Base-by-base conservation (phyloP, 1,140 invertebrate genomes). In the Grapholita molesta region DNA sequence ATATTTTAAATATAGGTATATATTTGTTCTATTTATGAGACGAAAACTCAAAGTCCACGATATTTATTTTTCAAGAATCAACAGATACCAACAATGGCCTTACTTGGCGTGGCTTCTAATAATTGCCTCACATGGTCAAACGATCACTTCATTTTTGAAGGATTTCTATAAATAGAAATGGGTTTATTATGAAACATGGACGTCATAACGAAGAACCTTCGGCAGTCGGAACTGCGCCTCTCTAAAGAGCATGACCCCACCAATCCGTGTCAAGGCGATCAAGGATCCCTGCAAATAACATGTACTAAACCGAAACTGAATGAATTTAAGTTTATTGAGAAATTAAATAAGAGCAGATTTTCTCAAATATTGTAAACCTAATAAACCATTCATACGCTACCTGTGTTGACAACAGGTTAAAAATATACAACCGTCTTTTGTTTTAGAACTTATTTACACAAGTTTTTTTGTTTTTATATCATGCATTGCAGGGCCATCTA, bases 241-340 rank as follows among this genome's bases (percentile, higher is more conserved):
- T 79, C 73, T 70, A 86, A 84, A 86, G 86, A 83, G 80, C 82
- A 84, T 74, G 83, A 85, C 84, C 82, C 80, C 66, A 53, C 70
- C 68, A 76, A 86, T 80, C 72, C 79, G 72, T 86, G 86, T 86
- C 86, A 86, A 88, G 84, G 86, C 55, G 25, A 61, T 30, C n/a
- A 61, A 48, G 55, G 55, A 61, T 28, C 55, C 53, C 24, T 8
- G 21, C 28, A 48, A 48, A 1, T 18, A 21, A 18, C 1, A 38
- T 38, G 42, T 21, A 48, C 5, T 18, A 18, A 48, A 48, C 21
- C 18, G 18, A 48, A 48, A 21, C 18, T 21, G 7, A 48, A 48
- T 48, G 42, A 48, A 1, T 38, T 38, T n/a, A 4, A 38, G 3
- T 15, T 38, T 3, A 38, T 38, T 15, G 35, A 15, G 15, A 6